Evolutionary conservation across 37 sponge, comb jelly and placozoan species (phyloP).

Genomic region (Aphrocallistes beatrix): DNA sequence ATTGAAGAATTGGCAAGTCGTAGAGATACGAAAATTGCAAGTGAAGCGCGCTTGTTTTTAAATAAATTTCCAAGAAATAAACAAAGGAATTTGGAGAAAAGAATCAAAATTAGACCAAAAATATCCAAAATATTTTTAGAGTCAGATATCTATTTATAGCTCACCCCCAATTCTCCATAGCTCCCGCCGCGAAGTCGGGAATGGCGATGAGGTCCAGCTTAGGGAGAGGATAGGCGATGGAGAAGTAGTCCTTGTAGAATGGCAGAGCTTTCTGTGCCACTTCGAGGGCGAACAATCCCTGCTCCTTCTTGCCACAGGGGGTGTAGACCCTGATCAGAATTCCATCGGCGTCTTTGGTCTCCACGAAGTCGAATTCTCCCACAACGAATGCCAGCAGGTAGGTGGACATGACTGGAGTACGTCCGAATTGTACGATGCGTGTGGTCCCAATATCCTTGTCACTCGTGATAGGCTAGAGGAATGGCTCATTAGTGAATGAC

Average conservation of each 20-base stretch:
- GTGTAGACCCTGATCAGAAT: conserved; percentile 81
- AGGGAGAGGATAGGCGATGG: conserved; percentile 68
- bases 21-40: no score
- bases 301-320: conserved; percentile 73
- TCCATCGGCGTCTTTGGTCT: conserved; percentile 51
- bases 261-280: conserved; percentile 83
- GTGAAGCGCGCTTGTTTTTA: no score
- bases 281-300: conserved; percentile 74
- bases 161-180: conserved; percentile 91
- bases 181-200: conserved; percentile 80
- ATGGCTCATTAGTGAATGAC: background rate
- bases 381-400: conserved; percentile 91
- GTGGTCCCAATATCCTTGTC: conserved; percentile 32
- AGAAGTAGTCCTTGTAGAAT: conserved; percentile 79
- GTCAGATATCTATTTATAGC: background rate
- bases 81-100: no score
- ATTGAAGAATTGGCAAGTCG: no score
- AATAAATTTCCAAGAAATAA: no score
- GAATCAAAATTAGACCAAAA: no score
- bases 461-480: background rate
- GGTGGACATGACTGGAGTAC: conserved; percentile 77
- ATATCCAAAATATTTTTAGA: no score
- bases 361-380: conserved; percentile 89
- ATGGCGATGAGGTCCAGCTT: conserved; percentile 93
- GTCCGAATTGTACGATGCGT: conserved; percentile 51